Base-by-base conservation (phyloP, 2,888 invertebrate species). In the Nemurella pictetii region DNA sequence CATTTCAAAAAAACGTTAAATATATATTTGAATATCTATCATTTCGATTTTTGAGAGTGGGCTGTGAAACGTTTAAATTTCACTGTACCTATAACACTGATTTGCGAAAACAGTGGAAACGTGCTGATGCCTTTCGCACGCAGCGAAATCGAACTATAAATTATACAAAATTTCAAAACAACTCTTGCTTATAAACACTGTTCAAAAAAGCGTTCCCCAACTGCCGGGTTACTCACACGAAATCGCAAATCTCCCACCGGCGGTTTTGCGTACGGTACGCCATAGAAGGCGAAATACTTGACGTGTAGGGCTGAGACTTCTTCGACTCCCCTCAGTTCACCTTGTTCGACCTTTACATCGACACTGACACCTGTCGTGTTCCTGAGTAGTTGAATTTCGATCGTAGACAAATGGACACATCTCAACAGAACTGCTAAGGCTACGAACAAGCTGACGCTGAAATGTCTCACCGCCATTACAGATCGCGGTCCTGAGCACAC, bases 191-290 rank as follows among this genome's bases (percentile, higher is more conserved):
- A n/a, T n/a, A n/a, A n/a, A n/a, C n/a, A n/a, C n/a, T n/a, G n/a
- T n/a, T n/a, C n/a, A n/a, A n/a, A n/a, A n/a, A n/a, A n/a, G n/a
- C n/a, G n/a, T n/a, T n/a, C n/a, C n/a, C n/a, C n/a, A n/a, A n/a
- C n/a, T n/a, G n/a, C n/a, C n/a, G n/a, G n/a, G n/a, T n/a, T 55
- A 80, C 80, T 80, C 7, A 80, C 80, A 3, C n/a, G 28, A 80
- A 80, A 80, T n/a, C 80, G 28, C 5, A 80, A 25, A 29, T 29
- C 30, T 25, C 80, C 80, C 2, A 80, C 32, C 29, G 80, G 80
- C 2, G 80, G 80, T 20, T 80, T 80, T 2, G 80, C 80, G 32
- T 80, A 80, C 25, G 80, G 80, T 2, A 80, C n/a, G 7, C 27
- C 80, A n/a, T 30, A 25, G n/a, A 80, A 80, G n/a, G 30, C 32